Evolutionary conservation across 2,797 vertebrate genomes (phyloP), one percentile per base, ranked within the genome.

Genomic region (Myoxocephalus aenaeus): DNA sequence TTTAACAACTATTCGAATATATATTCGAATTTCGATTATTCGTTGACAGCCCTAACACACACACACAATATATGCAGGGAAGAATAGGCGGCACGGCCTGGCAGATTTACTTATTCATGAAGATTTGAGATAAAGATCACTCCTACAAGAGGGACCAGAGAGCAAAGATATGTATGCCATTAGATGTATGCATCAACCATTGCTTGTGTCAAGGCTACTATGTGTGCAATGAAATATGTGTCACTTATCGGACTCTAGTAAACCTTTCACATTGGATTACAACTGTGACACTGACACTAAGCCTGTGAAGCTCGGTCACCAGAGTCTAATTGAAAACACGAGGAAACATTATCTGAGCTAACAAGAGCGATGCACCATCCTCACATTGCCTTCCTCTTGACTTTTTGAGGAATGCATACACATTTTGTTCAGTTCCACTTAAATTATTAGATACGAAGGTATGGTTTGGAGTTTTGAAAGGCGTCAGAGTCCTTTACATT

Each of bases 371-470:
- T 18, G 57, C 46, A 22, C 58, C 7, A n/a, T 50, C 71, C 75
- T 73, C 61, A 29, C 46, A 69, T 75, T 72, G 67, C 53, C 74
- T 42, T 72, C 54, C 27, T 46, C 36, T 3, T 13, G 53, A 66
- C 75, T 74, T 86, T 76, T 86, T 48, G 54, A 59, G 34, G 65
- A 79, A 79, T 59, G 72, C 69, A 76, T n/a, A 53, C 51, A 40
- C 70, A 75, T 86, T 85, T 82, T 85, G 86, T 89, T 89, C 85
- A 82, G 88, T 90, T 27, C 17, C 9, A 34, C 56, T 56, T 40
- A 14, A 22, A 62, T 38, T 15, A 4, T 22, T 38, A 40, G 34
- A 62, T n/a, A 25, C 14, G n/a, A 40, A 62, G 59, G 59, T 62
- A 22, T 15, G 57, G 18, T 59, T 36, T 59, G 32, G 57, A n/a